A percentile compares a stretch with the other conserved stretches of the same genome.
Evolutionary conservation across 2,888 invertebrate genomes (phyloP).

Genomic region (Orthosia cruda): DNA sequence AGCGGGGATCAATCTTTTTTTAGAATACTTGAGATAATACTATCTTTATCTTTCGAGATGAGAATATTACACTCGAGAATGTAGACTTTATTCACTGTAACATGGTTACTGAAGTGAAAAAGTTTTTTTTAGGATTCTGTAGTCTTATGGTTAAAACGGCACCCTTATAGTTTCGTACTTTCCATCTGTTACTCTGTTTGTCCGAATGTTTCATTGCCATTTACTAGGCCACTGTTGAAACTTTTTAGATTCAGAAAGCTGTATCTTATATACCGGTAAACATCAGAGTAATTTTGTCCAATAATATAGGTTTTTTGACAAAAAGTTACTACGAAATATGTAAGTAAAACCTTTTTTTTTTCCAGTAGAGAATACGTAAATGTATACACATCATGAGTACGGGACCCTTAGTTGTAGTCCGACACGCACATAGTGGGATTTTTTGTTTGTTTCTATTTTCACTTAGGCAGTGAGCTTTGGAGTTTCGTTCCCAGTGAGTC

Average conservation of each 20-base stretch:
- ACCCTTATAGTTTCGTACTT: neutral
- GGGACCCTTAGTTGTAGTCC: neutral
- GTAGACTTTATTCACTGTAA: conserved; percentile 3
- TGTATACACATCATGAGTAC: neutral
- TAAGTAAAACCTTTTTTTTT: too few relatives aligned
- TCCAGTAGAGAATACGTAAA: too few relatives aligned
- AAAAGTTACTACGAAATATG: too few relatives aligned
- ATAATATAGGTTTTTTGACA: too few relatives aligned
- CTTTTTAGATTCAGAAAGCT: too few relatives aligned
- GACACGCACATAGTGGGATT: neutral
- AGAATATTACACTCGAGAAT: conserved; percentile 13
- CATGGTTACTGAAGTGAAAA: conserved; percentile 15
- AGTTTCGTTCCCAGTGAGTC: conserved; percentile 3
- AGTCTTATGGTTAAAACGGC: neutral
- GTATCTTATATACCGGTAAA: too few relatives aligned
- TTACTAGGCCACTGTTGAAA: too few relatives aligned
- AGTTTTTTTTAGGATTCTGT: neutral
- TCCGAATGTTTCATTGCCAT: neutral
- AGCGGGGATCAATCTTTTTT: conserved; percentile 36
- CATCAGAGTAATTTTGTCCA: too few relatives aligned
- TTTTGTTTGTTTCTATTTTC: conserved; percentile 16
- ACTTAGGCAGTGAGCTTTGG: conserved; percentile 17
- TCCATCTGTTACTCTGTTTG: neutral
- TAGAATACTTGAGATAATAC: conserved; percentile 16
- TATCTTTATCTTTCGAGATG: conserved; percentile 21